Percentiles rank a stretch among this genome's conserved stretches.
Conservation (phyloP, 2,888 invertebrate genomes). For the Tupiocoris notatus region DNA sequence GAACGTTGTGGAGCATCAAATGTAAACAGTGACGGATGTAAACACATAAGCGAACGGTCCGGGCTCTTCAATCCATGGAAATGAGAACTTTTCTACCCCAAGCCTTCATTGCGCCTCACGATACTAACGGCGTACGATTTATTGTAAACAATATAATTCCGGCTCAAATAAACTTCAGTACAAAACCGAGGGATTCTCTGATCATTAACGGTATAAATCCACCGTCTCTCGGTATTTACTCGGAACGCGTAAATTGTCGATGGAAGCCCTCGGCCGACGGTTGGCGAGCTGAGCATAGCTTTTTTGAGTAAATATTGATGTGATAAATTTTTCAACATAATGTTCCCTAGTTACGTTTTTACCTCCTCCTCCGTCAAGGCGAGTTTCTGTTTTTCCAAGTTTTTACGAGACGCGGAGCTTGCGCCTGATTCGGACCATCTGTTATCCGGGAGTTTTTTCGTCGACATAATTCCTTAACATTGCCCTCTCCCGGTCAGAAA, state of each 20-base stretch:
- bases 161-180: constrained; percentile 34
- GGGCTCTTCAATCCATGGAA: not conserved
- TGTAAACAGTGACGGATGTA: constrained; percentile 37
- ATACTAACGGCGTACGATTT: constrained; percentile 29
- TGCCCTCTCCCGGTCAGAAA: no score
- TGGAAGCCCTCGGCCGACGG: not conserved
- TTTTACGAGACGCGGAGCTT: not conserved
- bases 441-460: no score
- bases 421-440: no score
- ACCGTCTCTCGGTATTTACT: constrained; percentile 18
- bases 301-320: constrained; percentile 38
- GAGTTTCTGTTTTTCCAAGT: not conserved
- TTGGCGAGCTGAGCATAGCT: constrained; percentile 1
- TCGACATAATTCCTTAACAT: no score
- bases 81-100: not conserved
- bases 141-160: constrained; percentile 42
- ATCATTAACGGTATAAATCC: constrained; percentile 39
- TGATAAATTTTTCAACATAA: constrained; percentile 38
- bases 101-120: not conserved
- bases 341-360: constrained; percentile 10
- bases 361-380: constrained; percentile 4
- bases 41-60: constrained; percentile 4
- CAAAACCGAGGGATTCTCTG: constrained; percentile 16
- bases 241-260: constrained; percentile 1
- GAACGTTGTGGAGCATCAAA: not conserved